Evolutionary conservation across 2,888 invertebrate species (phyloP).

Genomic region (Chaitophorus viminalis): DNA sequence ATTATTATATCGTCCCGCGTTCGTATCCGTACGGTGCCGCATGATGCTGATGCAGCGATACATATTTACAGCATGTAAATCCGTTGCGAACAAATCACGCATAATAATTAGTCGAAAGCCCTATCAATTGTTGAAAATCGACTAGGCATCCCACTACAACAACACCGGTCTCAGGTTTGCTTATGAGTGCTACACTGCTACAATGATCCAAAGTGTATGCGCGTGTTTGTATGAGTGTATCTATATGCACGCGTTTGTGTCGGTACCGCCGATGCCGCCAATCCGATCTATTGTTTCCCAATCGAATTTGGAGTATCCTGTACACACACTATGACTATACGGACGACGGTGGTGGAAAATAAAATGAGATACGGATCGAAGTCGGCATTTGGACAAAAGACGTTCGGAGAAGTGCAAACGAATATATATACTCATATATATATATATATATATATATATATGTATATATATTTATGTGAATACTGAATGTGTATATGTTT

Average conservation of each 20-base stretch:
- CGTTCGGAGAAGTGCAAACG: conserved; percentile 62
- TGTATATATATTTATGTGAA: too few species aligned
- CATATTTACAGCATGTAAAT: background rate
- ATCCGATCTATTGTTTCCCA: conserved; percentile 56
- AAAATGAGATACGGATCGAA: conserved; percentile 57
- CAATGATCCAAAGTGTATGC: background rate
- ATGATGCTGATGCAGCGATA: background rate
- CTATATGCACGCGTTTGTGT: background rate
- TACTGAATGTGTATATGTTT: background rate
- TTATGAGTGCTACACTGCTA: background rate
- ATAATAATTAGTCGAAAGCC: conserved; percentile 1
- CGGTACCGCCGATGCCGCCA: conserved; percentile 36
- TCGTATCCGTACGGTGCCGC: too few species aligned
- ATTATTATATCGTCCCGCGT: background rate
- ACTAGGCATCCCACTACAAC: background rate
- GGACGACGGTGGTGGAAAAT: conserved; percentile 25
- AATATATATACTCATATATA: conserved; percentile 39
- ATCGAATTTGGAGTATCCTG: conserved; percentile 57
- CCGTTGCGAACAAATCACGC: background rate
- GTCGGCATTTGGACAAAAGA: conserved; percentile 61
- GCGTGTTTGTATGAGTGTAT: background rate
- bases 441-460: background rate
- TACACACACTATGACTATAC: background rate
- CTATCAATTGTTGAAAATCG: background rate
- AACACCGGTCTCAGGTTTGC: background rate